Evolutionary conservation across 2,888 invertebrate species (phyloP), one percentile per base, ranked within the genome.

Genomic region (Rhamnusium bicolor): DNA sequence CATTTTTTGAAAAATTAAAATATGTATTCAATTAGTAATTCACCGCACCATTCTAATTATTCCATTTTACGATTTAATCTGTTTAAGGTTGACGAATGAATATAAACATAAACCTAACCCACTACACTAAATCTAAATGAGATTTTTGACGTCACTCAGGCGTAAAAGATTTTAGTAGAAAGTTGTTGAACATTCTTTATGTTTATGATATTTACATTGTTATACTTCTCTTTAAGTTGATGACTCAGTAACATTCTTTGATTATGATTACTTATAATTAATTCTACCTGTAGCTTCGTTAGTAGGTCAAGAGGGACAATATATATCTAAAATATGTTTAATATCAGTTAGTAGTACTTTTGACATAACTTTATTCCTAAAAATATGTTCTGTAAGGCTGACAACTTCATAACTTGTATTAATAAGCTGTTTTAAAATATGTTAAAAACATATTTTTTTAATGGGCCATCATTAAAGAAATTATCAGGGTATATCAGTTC

Each of bases 201-300:
- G 24, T 29, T 27, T 16, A 58, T n/a, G 18, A 32, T 58, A 27
- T 58, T 58, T 58, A 58, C 58, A 5, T 58, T 32, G 29, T 24
- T 54, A 16, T n/a, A 19, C 6, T 47, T 19, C 49, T 51, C 12
- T 51, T 51, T 18, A 19, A 10, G 51, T 7, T 18, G 51, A 51
- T 61, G 61, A 61, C 46, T 61, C 63, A 63, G 49, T 32, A 47
- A 65, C 65, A 65, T 53, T 65, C 65, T 32, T 65, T 14, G 65
- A 65, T 53, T 65, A 65, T 53, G 65, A 65, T 53, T 53, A 65
- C 49, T 63, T 63, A 27, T 58, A 16, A 32, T 58, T 32, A 58
- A 58, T 51, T 27, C 51, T 29, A 63, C 27, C 16, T 16, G 49
- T 27, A 16, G 49, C 49, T 63, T 49, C 63, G 18, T 14, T 0